These are phyloP conservation scores for Drosophila kokeensis DNA, from an alignment of 2,888 invertebrate species.

Conservation along the genomic window DNA sequence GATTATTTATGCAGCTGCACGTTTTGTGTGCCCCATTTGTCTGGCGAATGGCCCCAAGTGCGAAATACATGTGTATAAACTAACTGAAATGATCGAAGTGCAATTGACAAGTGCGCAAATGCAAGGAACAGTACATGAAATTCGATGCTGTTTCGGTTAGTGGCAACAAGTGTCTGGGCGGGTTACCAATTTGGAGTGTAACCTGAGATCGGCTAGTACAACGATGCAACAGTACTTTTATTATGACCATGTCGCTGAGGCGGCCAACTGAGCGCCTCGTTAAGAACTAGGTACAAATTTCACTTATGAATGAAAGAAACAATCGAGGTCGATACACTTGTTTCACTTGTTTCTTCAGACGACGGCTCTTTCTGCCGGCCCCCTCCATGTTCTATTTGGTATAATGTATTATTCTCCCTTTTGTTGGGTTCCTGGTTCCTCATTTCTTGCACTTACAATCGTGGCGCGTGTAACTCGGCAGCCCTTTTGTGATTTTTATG, in stretches of 20 bases:
- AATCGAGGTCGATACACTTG: slow-evolving; percentile 76
- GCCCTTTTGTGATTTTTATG: slow-evolving; percentile 74
- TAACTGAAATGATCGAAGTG: slow-evolving; percentile 50
- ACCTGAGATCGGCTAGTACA: slow-evolving; percentile 29
- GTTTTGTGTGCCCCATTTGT: slow-evolving; percentile 60
- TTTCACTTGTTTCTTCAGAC: slow-evolving; percentile 8
- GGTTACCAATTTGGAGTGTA: slow-evolving; percentile 51
- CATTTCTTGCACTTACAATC: slow-evolving; percentile 38
- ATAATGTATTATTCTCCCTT: slow-evolving; percentile 10
- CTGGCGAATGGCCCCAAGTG: slow-evolving; percentile 44
- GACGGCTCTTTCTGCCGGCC: not conserved
- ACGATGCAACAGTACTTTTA: slow-evolving; percentile 19
- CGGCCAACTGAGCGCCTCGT: slow-evolving; percentile 39
- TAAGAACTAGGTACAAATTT: slow-evolving; percentile 24
- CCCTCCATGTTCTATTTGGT: slow-evolving; percentile 4
- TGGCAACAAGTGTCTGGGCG: slow-evolving; percentile 63
- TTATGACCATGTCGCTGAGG: slow-evolving; percentile 20
- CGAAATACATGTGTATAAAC: slow-evolving; percentile 1
- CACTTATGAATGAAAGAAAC: slow-evolving; percentile 50
- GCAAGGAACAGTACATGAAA: slow-evolving; percentile 62
- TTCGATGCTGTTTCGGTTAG: slow-evolving; percentile 41
- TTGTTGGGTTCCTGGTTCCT: slow-evolving; percentile 48
- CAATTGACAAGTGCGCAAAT: slow-evolving; percentile 77
- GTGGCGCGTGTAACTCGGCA: slow-evolving; percentile 71
- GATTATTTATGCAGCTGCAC: slow-evolving; percentile 80